Evolutionary conservation across 2,113 vertebrate genomes (phyloP).

Genomic region (Smithornis capensis): DNA sequence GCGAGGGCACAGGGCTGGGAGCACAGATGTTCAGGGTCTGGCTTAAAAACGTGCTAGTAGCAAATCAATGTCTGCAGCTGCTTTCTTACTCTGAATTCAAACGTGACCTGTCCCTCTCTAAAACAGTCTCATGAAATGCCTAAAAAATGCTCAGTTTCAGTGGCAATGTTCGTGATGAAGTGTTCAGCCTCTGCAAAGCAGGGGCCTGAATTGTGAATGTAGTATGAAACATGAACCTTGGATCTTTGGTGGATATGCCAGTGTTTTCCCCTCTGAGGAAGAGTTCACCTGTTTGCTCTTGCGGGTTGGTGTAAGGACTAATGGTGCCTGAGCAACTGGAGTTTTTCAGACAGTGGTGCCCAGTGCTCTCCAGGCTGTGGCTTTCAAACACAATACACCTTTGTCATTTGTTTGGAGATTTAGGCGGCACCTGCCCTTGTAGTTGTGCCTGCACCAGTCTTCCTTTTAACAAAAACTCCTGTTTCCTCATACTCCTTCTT

Average conservation of each 20-base stretch:
- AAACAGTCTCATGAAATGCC: background rate
- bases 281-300: background rate
- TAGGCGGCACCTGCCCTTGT: background rate
- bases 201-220: background rate
- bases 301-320: background rate
- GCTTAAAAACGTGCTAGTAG: background rate
- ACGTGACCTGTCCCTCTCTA: background rate
- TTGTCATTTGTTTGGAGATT: background rate
- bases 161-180: background rate
- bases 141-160: background rate
- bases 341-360: background rate
- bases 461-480: background rate
- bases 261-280: background rate
- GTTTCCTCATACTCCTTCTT: background rate
- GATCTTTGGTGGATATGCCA: background rate
- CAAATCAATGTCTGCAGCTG: background rate
- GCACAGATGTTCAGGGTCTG: slow-evolving; percentile 6
- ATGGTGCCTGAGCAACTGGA: background rate
- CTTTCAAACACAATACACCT: slow-evolving; percentile 15
- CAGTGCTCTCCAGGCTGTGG: background rate
- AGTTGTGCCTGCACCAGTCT: background rate
- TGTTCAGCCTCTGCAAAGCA: background rate
- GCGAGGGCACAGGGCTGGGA: slow-evolving; percentile 11
- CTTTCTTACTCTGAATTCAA: background rate
- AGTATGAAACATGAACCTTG: background rate